These are phyloP conservation scores for Ceryle rudis DNA, from an alignment of 2,797 vertebrate species.

Conservation along the genomic window DNA sequence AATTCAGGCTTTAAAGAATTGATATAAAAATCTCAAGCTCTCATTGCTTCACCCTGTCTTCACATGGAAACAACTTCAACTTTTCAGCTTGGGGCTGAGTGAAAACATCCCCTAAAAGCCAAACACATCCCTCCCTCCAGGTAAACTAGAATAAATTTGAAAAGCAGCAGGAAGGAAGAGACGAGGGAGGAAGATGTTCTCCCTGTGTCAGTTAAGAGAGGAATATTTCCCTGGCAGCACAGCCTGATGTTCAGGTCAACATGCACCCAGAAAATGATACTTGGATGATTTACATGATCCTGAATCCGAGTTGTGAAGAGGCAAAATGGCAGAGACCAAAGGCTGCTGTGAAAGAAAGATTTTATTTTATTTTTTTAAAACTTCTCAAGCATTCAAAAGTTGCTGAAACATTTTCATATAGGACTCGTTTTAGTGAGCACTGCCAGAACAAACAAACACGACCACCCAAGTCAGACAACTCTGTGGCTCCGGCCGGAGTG, in stretches of 20 bases:
- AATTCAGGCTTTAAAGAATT: not conserved
- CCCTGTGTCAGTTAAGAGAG: not conserved
- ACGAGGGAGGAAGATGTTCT: not conserved
- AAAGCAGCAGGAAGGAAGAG: not conserved
- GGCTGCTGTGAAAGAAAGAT: not conserved
- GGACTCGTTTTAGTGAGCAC: not conserved
- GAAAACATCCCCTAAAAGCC: not conserved
- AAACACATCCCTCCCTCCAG: accelerated
- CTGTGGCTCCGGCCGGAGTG: accelerated
- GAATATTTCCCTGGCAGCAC: not conserved
- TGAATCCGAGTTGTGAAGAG: not conserved
- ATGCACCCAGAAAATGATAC: not conserved
- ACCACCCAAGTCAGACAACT: constrained; percentile 5
- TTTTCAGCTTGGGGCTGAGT: not conserved
- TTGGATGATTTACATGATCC: accelerated
- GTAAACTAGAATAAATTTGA: not conserved
- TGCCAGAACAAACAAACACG: constrained; percentile 37
- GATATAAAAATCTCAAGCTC: not conserved
- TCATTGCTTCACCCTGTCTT: not conserved
- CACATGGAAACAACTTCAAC: not conserved
- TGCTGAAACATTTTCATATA: not conserved
- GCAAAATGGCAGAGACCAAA: not conserved
- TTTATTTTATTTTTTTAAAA: not conserved
- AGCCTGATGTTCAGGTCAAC: accelerated
- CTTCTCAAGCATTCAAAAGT: not conserved